A percentile compares a stretch with the other conserved stretches of the same genome.
Evolutionary conservation across 2,888 invertebrate species (phyloP).

Genomic region (Lithophane semibrunnea): DNA sequence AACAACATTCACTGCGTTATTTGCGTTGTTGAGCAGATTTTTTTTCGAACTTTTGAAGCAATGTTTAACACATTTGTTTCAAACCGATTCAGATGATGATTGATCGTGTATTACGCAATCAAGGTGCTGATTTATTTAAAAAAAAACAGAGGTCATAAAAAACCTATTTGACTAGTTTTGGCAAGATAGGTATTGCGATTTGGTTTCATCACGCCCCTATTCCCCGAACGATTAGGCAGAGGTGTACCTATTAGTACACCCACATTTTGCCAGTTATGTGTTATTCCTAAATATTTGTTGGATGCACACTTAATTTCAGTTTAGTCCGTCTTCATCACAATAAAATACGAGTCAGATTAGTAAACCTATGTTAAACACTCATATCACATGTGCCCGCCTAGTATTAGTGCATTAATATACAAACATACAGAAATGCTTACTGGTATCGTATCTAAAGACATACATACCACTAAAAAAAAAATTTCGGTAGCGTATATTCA

Average conservation of each 20-base stretch:
- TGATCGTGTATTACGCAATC: too few species aligned
- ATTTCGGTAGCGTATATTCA: not conserved
- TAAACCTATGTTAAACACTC: slow-evolving; percentile 42
- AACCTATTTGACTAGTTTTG: slow-evolving; percentile 14
- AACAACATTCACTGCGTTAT: too few species aligned
- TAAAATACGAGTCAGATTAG: slow-evolving; percentile 18
- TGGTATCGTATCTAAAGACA: slow-evolving; percentile 51
- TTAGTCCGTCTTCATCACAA: slow-evolving; percentile 21
- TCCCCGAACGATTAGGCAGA: not conserved
- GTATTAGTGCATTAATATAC: slow-evolving; percentile 60
- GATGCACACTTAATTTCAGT: not conserved
- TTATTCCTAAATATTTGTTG: not conserved
- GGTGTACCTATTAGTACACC: not conserved
- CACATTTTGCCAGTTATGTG: not conserved
- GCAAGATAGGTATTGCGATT: not conserved
- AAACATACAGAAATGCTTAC: slow-evolving; percentile 56
- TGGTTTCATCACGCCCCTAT: not conserved
- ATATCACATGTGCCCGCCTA: slow-evolving; percentile 74
- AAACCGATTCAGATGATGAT: too few species aligned
- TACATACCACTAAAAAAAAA: not conserved
- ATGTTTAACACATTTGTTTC: too few species aligned
- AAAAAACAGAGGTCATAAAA: not conserved
- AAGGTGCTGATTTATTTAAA: not conserved
- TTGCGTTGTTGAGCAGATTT: too few species aligned
- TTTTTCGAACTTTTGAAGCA: too few species aligned